Evolutionary conservation across 2,888 invertebrate genomes (phyloP), one percentile per base, ranked within the genome.

Genomic region (Drosophila stalkeri): DNA sequence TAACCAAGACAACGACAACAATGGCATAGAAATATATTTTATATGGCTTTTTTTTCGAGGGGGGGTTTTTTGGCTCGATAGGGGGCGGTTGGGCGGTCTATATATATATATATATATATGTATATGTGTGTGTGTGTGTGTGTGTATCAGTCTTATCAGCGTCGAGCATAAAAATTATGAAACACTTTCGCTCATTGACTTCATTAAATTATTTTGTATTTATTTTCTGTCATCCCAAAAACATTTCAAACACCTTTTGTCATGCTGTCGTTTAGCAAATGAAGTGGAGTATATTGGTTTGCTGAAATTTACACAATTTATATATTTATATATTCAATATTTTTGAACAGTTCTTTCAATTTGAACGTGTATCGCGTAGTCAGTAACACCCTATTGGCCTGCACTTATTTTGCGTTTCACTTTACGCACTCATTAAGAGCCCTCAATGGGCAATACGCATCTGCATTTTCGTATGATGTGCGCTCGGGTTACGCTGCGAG

Each of bases 121-220:
- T 31, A 5, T 31, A 4, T 49, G n/a, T 51, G 18, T 51, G 18
- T 51, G 31, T 49, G 31, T 8, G 31, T 33, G n/a, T 18, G 35
- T 37, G 20, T 52, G 43, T 51, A 54, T 52, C 64, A 16, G 46
- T 62, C 74, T 84, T 88, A 88, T 86, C 85, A 67, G 77, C 79
- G 82, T 72, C 79, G 70, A 68, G 77, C 64, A 85, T 88, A 60
- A 83, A 88, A 86, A 86, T 88, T 86, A 88, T 86, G 85, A 88
- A 86, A 86, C 88, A 80, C 80, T 80, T 80, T 80, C 75, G 80
- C 80, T 74, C 80, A 79, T 80, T 80, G 81, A 80, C 64, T 80
- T 77, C 80, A 80, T 80, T 80, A 77, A 80, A 80, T 80, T 80
- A 77, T 80, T 77, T 80, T 64, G 63, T 71, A 70, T 79, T 72